A percentile compares a stretch with the other conserved stretches of the same genome.
phyloP scores from a whole-genome alignment of 2,888 invertebrate species.

The Zonitis immaculata region DNA sequence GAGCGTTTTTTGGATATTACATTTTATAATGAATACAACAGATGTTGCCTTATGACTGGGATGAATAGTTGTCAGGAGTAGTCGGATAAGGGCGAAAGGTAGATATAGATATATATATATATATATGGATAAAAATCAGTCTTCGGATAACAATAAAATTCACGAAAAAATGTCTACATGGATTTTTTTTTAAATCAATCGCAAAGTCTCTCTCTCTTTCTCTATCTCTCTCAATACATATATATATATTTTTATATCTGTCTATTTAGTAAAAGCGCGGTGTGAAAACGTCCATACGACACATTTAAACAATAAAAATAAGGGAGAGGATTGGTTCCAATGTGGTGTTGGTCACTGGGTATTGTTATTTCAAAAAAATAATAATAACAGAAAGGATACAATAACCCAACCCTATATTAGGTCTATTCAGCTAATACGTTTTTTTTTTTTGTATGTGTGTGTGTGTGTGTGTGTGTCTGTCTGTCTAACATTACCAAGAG shows the following conservation, averaged over 20 bases:
- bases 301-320: background rate
- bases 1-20: slow-evolving; percentile 40
- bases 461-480: background rate
- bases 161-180: background rate
- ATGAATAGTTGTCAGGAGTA: slow-evolving; percentile 10
- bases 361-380: background rate
- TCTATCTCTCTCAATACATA: no score
- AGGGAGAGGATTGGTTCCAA: background rate
- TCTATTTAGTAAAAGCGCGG: slow-evolving; percentile 1
- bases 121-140: no score
- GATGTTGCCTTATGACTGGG: slow-evolving; percentile 30
- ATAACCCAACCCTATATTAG: slow-evolving; percentile 15
- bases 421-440: slow-evolving; percentile 15
- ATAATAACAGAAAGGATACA: slow-evolving; percentile 10
- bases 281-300: background rate
- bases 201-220: background rate
- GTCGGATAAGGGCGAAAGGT: slow-evolving; percentile 12
- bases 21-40: slow-evolving; percentile 45
- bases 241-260: no score
- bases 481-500: background rate
- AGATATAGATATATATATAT: no score
- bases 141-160: no score
- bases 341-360: background rate
- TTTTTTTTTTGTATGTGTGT: slow-evolving; percentile 7
- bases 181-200: background rate